Evolutionary conservation across 2,797 vertebrate genomes (phyloP).

Genomic region (Rhynchonycteris naso): DNA sequence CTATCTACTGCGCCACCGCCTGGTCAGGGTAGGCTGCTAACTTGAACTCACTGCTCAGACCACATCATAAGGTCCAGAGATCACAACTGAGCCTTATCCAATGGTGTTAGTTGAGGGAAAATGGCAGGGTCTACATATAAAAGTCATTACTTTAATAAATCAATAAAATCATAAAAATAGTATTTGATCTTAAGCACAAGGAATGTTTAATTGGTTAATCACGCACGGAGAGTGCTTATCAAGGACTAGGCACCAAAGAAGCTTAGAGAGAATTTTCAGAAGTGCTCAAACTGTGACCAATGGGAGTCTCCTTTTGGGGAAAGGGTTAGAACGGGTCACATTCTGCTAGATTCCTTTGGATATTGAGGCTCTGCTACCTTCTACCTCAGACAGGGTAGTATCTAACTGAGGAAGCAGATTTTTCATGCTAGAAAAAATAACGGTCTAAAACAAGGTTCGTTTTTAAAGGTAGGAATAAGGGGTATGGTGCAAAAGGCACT

Average conservation of each 20-base stretch:
- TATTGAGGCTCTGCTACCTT: neutral
- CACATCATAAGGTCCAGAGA: neutral
- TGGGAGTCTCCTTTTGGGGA: neutral
- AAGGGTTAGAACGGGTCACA: neutral
- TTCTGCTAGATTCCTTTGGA: neutral
- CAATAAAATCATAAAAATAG: constrained; percentile 54
- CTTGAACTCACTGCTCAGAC: neutral
- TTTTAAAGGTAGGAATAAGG: neutral
- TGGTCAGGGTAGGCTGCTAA: too few relatives aligned
- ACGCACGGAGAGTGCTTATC: neutral
- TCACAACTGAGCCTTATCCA: neutral
- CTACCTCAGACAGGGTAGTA: neutral
- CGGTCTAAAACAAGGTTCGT: neutral
- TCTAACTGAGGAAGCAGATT: neutral
- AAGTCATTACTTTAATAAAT: constrained; percentile 59
- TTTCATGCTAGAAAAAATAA: neutral
- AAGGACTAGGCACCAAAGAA: neutral
- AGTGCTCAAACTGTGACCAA: neutral
- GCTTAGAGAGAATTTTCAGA: neutral
- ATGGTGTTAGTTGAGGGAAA: neutral
- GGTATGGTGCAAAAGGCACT: neutral
- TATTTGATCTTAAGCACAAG: constrained; percentile 52
- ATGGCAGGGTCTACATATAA: constrained; percentile 43
- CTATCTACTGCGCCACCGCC: too few relatives aligned
- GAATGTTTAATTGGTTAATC: constrained; percentile 56